These are phyloP conservation scores for Pseudoips prasinana DNA, from an alignment of 2,888 invertebrate genomes.

Conservation along the genomic window DNA sequence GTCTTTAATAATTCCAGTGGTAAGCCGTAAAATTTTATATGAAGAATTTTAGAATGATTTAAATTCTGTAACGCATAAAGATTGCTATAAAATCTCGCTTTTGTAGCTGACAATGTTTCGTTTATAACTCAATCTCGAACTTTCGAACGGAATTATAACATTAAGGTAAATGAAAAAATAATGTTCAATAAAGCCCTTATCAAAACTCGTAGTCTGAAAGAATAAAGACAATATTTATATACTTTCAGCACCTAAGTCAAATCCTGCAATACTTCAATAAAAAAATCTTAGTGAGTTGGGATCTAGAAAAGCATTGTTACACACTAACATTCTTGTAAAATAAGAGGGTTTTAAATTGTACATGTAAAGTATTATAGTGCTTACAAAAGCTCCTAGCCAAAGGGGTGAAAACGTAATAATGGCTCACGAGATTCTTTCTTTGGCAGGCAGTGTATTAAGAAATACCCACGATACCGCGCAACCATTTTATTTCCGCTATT, in stretches of 20 bases:
- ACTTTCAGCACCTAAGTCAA: too few species aligned
- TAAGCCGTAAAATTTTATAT: slow-evolving; percentile 22
- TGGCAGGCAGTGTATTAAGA: slow-evolving; percentile 49
- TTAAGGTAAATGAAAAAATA: too few species aligned
- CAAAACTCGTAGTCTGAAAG: too few species aligned
- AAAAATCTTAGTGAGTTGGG: too few species aligned
- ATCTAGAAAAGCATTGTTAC: too few species aligned
- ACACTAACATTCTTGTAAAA: too few species aligned
- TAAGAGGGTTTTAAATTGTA: slow-evolving; percentile 26
- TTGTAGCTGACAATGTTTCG: neutral
- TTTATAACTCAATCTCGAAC: too few species aligned
- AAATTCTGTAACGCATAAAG: slow-evolving; percentile 4
- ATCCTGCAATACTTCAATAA: too few species aligned
- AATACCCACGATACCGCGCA: slow-evolving; percentile 41
- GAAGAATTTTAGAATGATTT: slow-evolving; percentile 6
- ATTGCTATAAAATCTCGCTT: neutral
- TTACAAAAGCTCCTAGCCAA: slow-evolving; percentile 25
- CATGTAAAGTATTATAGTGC: slow-evolving; percentile 28
- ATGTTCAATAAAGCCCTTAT: too few species aligned
- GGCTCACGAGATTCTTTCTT: slow-evolving; percentile 46
- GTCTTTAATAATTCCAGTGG: slow-evolving; percentile 29
- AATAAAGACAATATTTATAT: too few species aligned
- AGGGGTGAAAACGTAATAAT: slow-evolving; percentile 35
- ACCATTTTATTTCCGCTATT: slow-evolving; percentile 46
- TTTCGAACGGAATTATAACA: too few species aligned